These are phyloP conservation scores for Molothrus aeneus DNA, from an alignment of 2,797 vertebrate species.

Conservation along the genomic window DNA sequence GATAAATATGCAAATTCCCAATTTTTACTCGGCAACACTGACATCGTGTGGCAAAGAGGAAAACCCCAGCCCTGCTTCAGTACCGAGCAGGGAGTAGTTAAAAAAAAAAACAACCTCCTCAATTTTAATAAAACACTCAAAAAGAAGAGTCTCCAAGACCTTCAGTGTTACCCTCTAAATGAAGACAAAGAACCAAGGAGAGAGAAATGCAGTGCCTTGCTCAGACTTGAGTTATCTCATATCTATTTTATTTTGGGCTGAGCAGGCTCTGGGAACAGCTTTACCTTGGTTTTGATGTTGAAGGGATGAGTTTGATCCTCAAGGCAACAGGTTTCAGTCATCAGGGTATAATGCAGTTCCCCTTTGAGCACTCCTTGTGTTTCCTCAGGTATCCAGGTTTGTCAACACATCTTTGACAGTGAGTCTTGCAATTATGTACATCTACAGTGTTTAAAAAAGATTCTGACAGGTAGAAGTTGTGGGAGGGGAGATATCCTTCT, in stretches of 20 bases:
- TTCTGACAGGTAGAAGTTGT: not conserved
- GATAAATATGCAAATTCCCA: not conserved
- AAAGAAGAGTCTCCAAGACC: not conserved
- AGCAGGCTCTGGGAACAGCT: not conserved
- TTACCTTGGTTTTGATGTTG: not conserved
- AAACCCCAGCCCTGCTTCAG: not conserved
- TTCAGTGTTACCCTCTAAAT: not conserved
- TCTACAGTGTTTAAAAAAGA: not conserved
- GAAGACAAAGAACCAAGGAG: not conserved
- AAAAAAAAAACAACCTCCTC: not conserved
- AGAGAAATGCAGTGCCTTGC: not conserved
- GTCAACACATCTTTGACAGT: accelerated
- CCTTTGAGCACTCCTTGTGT: not conserved
- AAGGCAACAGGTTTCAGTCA: not conserved
- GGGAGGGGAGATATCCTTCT: not conserved
- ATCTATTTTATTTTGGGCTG: not conserved
- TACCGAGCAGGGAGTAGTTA: too few relatives aligned
- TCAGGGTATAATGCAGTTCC: not conserved
- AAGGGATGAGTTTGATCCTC: not conserved
- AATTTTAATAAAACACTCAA: not conserved
- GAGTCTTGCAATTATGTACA: accelerated
- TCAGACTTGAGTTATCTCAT: not conserved
- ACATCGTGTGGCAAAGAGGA: conserved; percentile 44
- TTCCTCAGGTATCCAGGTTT: not conserved
- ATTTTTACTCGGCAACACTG: conserved; percentile 9